phyloP scores from a whole-genome alignment of 2,797 vertebrate genomes.

The Oreochromis grahami region DNA sequence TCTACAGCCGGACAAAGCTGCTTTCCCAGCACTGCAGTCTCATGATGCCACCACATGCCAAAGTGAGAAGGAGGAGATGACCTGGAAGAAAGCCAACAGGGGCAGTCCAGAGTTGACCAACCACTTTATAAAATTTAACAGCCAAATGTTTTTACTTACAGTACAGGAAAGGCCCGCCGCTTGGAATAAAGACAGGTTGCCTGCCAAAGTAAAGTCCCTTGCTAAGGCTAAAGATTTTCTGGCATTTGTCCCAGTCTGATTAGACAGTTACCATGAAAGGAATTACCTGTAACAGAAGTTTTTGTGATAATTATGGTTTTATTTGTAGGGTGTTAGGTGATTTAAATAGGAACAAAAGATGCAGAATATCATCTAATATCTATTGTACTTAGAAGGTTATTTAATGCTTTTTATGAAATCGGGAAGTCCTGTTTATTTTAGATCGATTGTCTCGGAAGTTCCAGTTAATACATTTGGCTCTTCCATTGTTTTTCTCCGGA shows the following conservation, averaged over 20 bases:
- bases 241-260: background rate
- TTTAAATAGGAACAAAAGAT: background rate
- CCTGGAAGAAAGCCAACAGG: background rate
- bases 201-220: background rate
- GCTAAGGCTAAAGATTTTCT: background rate
- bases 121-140: background rate
- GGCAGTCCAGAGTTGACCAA: background rate
- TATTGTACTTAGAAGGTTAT: background rate
- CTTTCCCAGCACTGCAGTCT: slow-evolving; percentile 72
- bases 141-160: background rate
- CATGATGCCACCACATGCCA: slow-evolving; percentile 62
- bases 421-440: background rate
- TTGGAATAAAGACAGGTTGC: background rate
- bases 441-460: background rate
- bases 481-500: background rate
- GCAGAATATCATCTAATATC: background rate
- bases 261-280: background rate
- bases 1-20: slow-evolving; percentile 39
- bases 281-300: background rate
- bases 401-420: background rate
- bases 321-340: rapidly evolving
- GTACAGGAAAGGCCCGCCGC: background rate
- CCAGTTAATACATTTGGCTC: background rate
- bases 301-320: background rate
- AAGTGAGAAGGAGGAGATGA: slow-evolving; percentile 69